phyloP scores from a whole-genome alignment of 2,797 vertebrate species.

The Neoniphon sammara region DNA sequence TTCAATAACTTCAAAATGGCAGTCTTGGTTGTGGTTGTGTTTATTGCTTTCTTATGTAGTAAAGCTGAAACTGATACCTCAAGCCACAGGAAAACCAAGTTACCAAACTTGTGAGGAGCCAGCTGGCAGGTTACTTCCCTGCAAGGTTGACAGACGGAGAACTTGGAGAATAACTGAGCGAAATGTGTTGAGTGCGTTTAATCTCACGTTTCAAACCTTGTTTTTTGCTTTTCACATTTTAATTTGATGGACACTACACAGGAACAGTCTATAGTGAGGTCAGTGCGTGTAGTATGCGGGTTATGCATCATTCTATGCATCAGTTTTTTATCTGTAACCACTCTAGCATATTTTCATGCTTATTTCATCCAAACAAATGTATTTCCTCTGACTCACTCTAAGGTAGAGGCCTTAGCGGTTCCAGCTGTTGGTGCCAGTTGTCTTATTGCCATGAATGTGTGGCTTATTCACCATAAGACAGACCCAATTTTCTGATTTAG shows the following conservation, averaged over 20 bases:
- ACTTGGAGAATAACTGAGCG: too few species aligned
- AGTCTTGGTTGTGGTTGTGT: background rate
- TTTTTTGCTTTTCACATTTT: too few species aligned
- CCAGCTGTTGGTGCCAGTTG: constrained; percentile 52
- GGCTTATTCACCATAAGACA: constrained; percentile 2
- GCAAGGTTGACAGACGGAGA: too few species aligned
- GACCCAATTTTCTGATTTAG: background rate
- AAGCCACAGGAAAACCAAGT: background rate
- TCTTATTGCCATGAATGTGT: background rate
- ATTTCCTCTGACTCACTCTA: constrained; percentile 44
- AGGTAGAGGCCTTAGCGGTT: constrained; percentile 3
- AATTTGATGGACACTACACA: too few species aligned
- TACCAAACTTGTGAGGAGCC: too few species aligned
- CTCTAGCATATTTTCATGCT: constrained; percentile 31
- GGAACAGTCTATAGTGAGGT: background rate
- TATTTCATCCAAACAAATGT: constrained; percentile 40
- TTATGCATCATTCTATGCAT: background rate
- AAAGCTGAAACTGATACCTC: background rate
- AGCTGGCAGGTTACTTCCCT: too few species aligned
- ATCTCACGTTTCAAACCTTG: too few species aligned
- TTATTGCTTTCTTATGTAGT: background rate
- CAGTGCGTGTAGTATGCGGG: background rate
- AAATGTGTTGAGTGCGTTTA: too few species aligned
- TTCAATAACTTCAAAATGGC: too few species aligned
- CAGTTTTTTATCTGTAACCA: constrained; percentile 14